Base-by-base conservation (phyloP, 2,113 vertebrate genomes). In the Triplophysa siluroides region DNA sequence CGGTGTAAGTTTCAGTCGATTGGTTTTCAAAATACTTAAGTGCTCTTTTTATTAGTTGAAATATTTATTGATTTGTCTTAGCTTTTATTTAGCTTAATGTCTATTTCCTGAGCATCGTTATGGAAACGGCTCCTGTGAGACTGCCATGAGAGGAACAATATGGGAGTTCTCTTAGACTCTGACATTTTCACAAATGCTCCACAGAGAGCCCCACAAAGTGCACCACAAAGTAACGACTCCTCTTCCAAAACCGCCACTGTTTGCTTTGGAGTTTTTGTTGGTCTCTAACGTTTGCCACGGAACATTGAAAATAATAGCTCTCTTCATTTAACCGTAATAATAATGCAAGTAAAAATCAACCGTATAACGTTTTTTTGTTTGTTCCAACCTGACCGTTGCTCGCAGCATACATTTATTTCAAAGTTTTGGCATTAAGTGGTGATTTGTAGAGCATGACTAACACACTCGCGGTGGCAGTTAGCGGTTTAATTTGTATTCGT, bases 191-290 rank as follows among this genome's bases (percentile, higher is more conserved):
- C 68, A 62, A 83, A 80, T 74, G 71, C 73, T 80, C 77, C 74
- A 61, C 71, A 11, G 76, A 73, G 82, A 82, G 78, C 60, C 61
- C 64, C 43, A 52, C 82, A 80, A 88, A 90, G 78, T 63, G 78
- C 60, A 64, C 64, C 43, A 52, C 82, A 80, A 88, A 90, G 78
- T 63, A 71, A 38, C 8, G 56, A 58, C 43, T 47, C n/a, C 23
- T 80, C 68, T 84, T 68, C 69, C 66, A 78, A 75, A 72, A 82
- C 82, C 74, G 26, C 76, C 66, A 83, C 83, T 80, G 72, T 83
- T 84, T 85, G 43, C 85, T 81, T 87, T 87, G 79, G 78, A 61
- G 29, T 84, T 79, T 81, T 38, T 84, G 79, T 86, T 83, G 81
- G 72, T 83, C 86, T 85, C 78, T 38, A 24, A 73, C 64, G 64